Conservation (phyloP, 53 echinoderm and acorn worm species). For the Actinopyga echinites region DNA sequence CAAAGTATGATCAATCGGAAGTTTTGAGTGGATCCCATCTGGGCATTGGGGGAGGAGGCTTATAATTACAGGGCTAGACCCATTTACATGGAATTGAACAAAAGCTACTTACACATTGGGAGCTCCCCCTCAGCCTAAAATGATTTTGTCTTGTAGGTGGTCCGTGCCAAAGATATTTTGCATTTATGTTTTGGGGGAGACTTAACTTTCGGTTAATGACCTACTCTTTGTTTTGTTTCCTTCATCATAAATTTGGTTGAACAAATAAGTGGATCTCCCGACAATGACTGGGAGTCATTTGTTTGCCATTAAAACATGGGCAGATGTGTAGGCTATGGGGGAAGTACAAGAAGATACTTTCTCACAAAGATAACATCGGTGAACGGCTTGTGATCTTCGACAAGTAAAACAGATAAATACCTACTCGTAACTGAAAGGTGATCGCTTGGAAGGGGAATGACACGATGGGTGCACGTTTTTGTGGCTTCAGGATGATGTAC, state of each 20-base stretch:
- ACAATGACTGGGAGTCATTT: not conserved
- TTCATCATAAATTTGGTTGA: not conserved
- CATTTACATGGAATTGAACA: not conserved
- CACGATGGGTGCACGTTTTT: no score
- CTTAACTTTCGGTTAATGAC: conserved; percentile 41
- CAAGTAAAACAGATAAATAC: no score
- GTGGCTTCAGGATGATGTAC: no score
- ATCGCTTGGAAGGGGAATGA: no score
- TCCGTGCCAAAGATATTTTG: not conserved
- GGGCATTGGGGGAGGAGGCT: conserved; percentile 25
- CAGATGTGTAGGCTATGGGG: not conserved
- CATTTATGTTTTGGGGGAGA: conserved; percentile 20
- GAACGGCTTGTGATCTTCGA: no score
- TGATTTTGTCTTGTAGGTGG: conserved; percentile 28
- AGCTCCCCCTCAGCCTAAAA: not conserved
- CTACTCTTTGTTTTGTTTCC: conserved; percentile 26
- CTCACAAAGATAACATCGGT: no score
- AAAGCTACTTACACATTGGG: conserved; percentile 1
- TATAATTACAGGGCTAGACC: conserved; percentile 25
- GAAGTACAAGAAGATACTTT: no score
- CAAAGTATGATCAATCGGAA: conserved; percentile 34
- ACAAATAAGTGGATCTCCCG: conserved; percentile 8
- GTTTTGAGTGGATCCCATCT: conserved; percentile 8
- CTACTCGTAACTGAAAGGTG: no score
- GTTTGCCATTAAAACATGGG: conserved; percentile 19